Evolutionary conservation across 2,113 vertebrate genomes (phyloP).

Genomic region (Microcebus lehilahytsara): DNA sequence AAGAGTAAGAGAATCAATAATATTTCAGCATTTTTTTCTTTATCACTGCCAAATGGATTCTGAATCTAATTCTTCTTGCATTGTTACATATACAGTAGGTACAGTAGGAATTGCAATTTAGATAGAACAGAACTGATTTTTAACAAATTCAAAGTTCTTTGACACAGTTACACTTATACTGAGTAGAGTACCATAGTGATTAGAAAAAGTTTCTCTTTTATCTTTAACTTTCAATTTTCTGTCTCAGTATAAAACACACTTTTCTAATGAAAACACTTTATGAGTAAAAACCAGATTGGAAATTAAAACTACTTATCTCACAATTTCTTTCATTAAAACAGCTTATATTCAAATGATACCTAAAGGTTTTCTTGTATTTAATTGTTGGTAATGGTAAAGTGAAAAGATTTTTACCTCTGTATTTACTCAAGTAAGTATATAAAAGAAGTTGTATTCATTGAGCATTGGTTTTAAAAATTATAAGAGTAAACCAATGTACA

Average conservation of each 20-base stretch:
- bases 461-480: not conserved
- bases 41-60: conserved; percentile 81
- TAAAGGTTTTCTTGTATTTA: conserved; percentile 10
- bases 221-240: conserved; percentile 60
- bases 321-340: conserved; percentile 25
- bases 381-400: conserved; percentile 55
- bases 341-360: conserved; percentile 30
- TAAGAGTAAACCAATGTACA: not conserved
- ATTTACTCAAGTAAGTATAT: not conserved
- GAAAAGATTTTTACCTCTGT: conserved; percentile 28
- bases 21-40: conserved; percentile 80
- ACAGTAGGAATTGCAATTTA: conserved; percentile 49
- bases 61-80: conserved; percentile 75
- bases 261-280: not conserved
- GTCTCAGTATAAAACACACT: not conserved
- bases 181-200: not conserved
- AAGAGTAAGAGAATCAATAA: conserved; percentile 82
- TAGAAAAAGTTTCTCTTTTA: conserved; percentile 44
- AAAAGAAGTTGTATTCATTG: not conserved
- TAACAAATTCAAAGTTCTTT: conserved; percentile 47
- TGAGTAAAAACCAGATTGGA: not conserved
- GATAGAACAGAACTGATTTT: conserved; percentile 10
- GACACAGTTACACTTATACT: not conserved
- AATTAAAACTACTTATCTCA: conserved; percentile 42
- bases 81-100: conserved; percentile 65